Base-by-base conservation (phyloP, 2,888 invertebrate genomes). In the Podabrus alpinus region DNA sequence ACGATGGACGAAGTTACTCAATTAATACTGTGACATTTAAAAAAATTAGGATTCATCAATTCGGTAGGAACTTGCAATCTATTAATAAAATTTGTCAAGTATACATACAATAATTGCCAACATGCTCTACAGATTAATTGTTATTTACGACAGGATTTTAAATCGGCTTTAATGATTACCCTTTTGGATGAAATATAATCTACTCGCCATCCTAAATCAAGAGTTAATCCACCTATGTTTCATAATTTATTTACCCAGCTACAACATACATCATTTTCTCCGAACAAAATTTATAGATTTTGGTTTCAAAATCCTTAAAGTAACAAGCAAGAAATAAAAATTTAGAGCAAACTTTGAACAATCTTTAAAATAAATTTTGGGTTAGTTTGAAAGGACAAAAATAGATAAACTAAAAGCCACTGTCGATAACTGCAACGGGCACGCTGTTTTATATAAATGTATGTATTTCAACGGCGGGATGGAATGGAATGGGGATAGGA, bases 151-250 rank as follows among this genome's bases (percentile, higher is more conserved):
- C 76, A 77, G 70, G 78, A 76, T 78, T 81, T 80, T 80, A 81
- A 81, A 82, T 81, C 81, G 81, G 82, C 81, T 82, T 82, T 81
- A 81, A 82, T 81, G 82, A 81, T 82, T 79, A 80, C 77, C 78
- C 77, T 79, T 79, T 79, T 76, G 80, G 76, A 75, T 79, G 77
- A 79, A 80, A 80, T 80, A 80, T 82, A 82, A 82, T 81, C 82
- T 79, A 81, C 81, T 81, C 78, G 76, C 80, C 78, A 78, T 78
- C 81, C 81, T 82, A 82, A 82, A 82, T 82, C 82, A 82, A 80
- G 81, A 81, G 81, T 81, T 82, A 82, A 82, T 81, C 82, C 82
- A 81, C 82, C 81, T 80, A 80, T 79, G 81, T 80, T 80, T 78
- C 81, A 81, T 82, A 81, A 81, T 81, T 82, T 82, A 82, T 81